Evolutionary conservation across 2,888 invertebrate species (phyloP).

Genomic region (Nipponacmea schrenckii): DNA sequence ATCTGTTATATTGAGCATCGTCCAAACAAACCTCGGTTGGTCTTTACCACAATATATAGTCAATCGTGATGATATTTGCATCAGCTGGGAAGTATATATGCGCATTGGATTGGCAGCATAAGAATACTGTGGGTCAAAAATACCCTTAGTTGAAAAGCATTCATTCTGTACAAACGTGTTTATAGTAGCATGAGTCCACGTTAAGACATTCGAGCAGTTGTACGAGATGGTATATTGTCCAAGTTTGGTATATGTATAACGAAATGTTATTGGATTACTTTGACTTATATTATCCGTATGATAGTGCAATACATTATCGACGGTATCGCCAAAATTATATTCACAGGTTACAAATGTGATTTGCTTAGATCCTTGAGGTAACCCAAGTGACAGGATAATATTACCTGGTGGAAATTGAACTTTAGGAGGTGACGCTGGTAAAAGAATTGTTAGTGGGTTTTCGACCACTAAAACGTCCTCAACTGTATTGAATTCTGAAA

Average conservation of each 20-base stretch:
- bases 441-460: background rate
- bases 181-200: background rate
- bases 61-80: slow-evolving; percentile 7
- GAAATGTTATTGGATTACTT: background rate
- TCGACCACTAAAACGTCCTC: background rate
- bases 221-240: slow-evolving; percentile 10
- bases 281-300: slow-evolving; percentile 3
- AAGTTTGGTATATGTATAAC: slow-evolving; percentile 9
- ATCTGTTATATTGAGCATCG: background rate
- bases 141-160: slow-evolving; percentile 14
- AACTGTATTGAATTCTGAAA: background rate
- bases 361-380: background rate
- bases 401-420: background rate
- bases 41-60: slow-evolving; percentile 10
- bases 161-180: background rate
- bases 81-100: slow-evolving; percentile 6
- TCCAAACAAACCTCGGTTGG: slow-evolving; percentile 11
- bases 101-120: slow-evolving; percentile 5
- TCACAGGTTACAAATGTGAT: slow-evolving; percentile 8
- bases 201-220: slow-evolving; percentile 13
- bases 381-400: background rate
- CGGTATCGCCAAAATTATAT: slow-evolving; percentile 12
- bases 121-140: slow-evolving; percentile 20
- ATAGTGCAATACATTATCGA: slow-evolving; percentile 10
- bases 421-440: background rate